phyloP scores from a whole-genome alignment of 2,888 invertebrate genomes.

The Chironomus tentans region DNA sequence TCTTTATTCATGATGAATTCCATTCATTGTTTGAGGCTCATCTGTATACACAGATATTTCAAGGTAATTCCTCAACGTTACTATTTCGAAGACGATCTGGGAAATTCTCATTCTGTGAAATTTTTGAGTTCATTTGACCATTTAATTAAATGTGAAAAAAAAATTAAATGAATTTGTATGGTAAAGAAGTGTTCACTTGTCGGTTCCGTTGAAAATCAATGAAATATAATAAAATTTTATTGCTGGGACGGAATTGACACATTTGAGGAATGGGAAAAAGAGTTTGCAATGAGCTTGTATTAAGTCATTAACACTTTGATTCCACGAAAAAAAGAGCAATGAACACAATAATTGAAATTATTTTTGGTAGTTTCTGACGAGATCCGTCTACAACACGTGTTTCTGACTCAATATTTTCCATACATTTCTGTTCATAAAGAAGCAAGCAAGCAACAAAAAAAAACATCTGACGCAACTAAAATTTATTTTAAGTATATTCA shows the following conservation, averaged over 20 bases:
- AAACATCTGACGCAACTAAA: not conserved
- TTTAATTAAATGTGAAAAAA: conserved; percentile 8
- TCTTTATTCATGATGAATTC: not conserved
- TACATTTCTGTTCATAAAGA: not conserved
- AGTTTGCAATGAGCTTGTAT: too few species aligned
- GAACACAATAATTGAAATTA: not conserved
- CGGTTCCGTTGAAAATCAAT: not conserved
- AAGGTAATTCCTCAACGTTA: not conserved
- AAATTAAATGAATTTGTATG: not conserved
- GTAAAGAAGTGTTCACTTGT: not conserved
- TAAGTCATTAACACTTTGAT: not conserved
- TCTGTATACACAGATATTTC: not conserved
- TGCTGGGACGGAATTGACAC: not conserved
- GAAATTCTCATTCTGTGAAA: conserved; percentile 2
- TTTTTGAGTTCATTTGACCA: not conserved
- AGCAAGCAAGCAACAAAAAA: too few species aligned
- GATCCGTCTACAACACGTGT: not conserved
- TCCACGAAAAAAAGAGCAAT: not conserved
- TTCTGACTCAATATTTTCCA: not conserved
- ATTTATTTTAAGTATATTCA: not conserved
- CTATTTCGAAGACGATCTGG: not conserved
- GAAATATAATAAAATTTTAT: not conserved
- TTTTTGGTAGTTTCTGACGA: not conserved
- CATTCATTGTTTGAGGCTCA: conserved; percentile 16
- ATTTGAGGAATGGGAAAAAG: too few species aligned